Evolutionary conservation across 2,888 invertebrate genomes (phyloP), one percentile per base, ranked within the genome.

Genomic region (Lasioglossum leucozonium): DNA sequence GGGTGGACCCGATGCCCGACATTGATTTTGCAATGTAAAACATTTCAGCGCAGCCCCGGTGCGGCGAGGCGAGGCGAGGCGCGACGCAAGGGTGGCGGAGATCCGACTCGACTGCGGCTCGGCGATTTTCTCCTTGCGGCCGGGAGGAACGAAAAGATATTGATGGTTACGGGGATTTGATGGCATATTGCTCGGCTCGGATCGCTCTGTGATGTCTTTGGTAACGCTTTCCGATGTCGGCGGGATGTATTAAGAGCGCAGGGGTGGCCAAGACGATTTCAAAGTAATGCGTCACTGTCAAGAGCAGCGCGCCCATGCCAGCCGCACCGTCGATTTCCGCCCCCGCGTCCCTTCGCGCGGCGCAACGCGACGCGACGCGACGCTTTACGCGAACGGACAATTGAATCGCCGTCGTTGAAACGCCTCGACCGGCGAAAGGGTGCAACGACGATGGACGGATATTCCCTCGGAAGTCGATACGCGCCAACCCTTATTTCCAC

Each of bases 1-100:
- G 85, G 89, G 88, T 89, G 88, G 90, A 89, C 93, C 90, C 90
- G 91, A 92, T 91, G 88, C 87, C 89, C 89, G 86, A 91, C 94
- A 95, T 95, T 94, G 95, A 95, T 95, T 95, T 95, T 95, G 91
- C 95, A 94, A 94, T 95, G 94, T 94, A 94, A 95, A 95, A 94
- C 94, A 94, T 94, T 94, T 95, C 93, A 94, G 92, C 86, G 90
- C 62, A 77, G 77, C 58, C 51, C 62, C 5, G 26, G 71, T n/a
- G n/a, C n/a, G n/a, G n/a, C n/a, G n/a, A n/a, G n/a, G n/a, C n/a
- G n/a, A n/a, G n/a, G n/a, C n/a, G n/a, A n/a, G n/a, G n/a, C n/a
- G n/a, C n/a, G n/a, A n/a, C 44, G 83, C 85, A 76, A 79, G 88
- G 89, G 87, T 84, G 85, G 90, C 67, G 11, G 65, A 10, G 88